Evolutionary conservation across 2,888 invertebrate species (phyloP), one percentile per base, ranked within the genome.

Genomic region (Suillia variegata): DNA sequence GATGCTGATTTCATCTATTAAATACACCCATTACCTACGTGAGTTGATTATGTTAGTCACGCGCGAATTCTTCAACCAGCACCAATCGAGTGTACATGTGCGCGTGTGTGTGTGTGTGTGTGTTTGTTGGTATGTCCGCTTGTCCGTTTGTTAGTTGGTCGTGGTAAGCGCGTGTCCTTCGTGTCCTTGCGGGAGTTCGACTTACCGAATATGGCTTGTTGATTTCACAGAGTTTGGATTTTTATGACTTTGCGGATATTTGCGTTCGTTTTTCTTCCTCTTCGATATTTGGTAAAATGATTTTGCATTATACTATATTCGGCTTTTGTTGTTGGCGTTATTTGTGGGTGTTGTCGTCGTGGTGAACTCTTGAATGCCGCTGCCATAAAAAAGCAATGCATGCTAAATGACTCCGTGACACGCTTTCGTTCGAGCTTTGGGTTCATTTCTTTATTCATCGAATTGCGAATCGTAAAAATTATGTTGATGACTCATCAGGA

Each of bases 401-500:
- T 74, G 74, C 68, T 69, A 74, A 75, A 75, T 76, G 71, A 53
- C 66, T 73, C 64, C 67, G 69, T 71, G 71, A 70, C 67, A 67
- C 59, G 71, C 63, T 65, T 67, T 63, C n/a, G n/a, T n/a, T n/a
- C 34, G 33, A 50, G 42, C 54, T 61, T 62, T 68, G 42, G 56
- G 66, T 68, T 67, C 73, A 74, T 75, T 75, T 75, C 69, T 70
- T 75, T 74, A 71, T 75, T 73, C 71, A 74, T 74, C 70, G 75
- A 75, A 75, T 69, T 61, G 64, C 66, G 64, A 67, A 67, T 67
- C 73, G 74, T 72, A 73, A 74, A 74, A 75, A 69, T 73, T 70
- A 75, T 74, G 73, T 73, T 75, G 76, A 75, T 75, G 76, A 76
- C 65, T 75, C 75, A 75, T 75, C 75, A 75, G 67, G 65, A 73